Base-by-base conservation (phyloP, 2,888 invertebrate species). In the Rhamnusium bicolor region DNA sequence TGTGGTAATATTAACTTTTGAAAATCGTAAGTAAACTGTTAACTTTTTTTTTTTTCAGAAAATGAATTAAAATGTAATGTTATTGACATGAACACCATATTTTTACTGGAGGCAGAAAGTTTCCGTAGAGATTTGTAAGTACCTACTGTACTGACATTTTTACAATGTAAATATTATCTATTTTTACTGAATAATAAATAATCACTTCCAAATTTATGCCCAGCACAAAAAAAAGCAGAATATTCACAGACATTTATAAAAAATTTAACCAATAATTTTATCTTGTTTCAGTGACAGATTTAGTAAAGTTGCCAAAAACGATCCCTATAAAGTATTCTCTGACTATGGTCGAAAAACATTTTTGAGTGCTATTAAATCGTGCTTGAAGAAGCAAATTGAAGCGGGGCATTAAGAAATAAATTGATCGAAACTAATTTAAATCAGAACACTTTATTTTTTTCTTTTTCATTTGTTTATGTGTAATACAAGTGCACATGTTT, bases 291-390 rank as follows among this genome's bases (percentile, higher is more conserved):
- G 84, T 72, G 82, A 84, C 65, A 74, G 84, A 73, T 79, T 84
- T 69, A 77, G 62, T 24, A 83, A 77, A 78, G 74, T 81, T 56
- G 76, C 80, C 6, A 83, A 78, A 76, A 84, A 80, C 21, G 84
- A 84, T 76, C 76, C 78, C 12, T 84, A 84, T 72, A 80, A 80
- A 73, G 84, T 84, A 16, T 84, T 84, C 72, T 83, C 83, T 2
- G 84, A 84, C 74, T 84, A 83, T 77, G 84, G 84, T 21, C 79
- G 83, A 67, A 84, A 84, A 78, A 80, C 82, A 27, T 84, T 84
- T 63, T 72, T 84, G 58, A 80, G 79, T 70, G 79, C 82, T 29
- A 63, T 84, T 7, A 84, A 82, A 74, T 70, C 74, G 21, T 80
- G 81, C 66, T 77, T 84, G 18, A 81, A 71, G 56, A 79, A 84